phyloP scores from a whole-genome alignment of 2,113 vertebrate genomes.

The Mesocricetus auratus region DNA sequence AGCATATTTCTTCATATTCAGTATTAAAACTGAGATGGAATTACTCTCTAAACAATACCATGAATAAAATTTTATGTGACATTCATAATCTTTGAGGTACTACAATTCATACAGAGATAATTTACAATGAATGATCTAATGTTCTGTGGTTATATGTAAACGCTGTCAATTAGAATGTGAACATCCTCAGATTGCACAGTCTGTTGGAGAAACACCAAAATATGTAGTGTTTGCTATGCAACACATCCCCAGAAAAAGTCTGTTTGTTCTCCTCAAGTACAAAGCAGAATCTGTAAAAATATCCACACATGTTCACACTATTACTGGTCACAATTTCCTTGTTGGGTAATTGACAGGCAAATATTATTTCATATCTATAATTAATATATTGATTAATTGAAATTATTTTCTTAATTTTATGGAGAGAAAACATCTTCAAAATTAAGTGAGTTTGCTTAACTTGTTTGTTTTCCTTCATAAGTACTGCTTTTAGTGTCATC shows the following conservation, averaged over 20 bases:
- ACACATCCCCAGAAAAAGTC: neutral
- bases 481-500: neutral
- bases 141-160: neutral
- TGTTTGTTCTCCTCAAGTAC: neutral
- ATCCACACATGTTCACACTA: neutral
- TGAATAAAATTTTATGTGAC: neutral
- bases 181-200: neutral
- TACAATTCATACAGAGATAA: neutral
- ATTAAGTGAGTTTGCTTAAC: neutral
- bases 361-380: neutral
- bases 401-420: neutral
- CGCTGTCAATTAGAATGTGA: neutral
- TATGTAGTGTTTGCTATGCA: neutral
- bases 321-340: neutral
- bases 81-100: neutral
- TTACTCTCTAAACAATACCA: neutral
- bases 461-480: neutral
- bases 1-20: neutral
- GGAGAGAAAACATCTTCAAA: neutral
- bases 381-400: neutral
- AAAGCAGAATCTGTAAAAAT: neutral
- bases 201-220: neutral
- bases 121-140: no score
- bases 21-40: neutral
- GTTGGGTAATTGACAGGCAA: neutral